Conservation (phyloP, 30 jellyfish, hydroid and myxozoan species). For the Aurelia coerulea region DNA sequence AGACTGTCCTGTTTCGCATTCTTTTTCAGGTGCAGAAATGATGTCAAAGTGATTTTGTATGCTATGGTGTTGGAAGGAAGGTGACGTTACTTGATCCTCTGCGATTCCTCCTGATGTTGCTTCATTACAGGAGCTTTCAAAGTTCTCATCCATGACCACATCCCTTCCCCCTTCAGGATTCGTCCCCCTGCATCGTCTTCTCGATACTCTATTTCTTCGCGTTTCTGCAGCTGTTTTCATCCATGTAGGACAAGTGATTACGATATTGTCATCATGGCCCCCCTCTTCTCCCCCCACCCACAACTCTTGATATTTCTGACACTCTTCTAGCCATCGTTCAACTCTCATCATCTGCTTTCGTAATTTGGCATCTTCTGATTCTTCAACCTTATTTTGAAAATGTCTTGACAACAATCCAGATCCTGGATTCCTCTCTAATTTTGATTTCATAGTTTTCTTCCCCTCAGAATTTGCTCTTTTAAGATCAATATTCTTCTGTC, state of each 20-base stretch:
- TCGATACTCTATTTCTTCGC: constrained; percentile 14
- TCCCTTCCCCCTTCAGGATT: neutral
- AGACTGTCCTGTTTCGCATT: too few relatives aligned
- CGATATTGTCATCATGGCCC: neutral
- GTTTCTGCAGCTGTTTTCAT: constrained; percentile 55
- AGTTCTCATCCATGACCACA: neutral
- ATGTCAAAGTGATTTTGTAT: too few relatives aligned
- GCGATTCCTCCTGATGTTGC: too few relatives aligned
- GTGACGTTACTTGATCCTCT: too few relatives aligned
- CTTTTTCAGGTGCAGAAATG: too few relatives aligned
- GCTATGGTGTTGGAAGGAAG: too few relatives aligned
- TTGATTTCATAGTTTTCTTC: too few relatives aligned
- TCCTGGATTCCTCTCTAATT: too few relatives aligned
- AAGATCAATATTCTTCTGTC: too few relatives aligned
- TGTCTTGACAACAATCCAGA: too few relatives aligned
- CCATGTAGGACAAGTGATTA: constrained; percentile 31
- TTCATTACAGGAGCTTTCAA: neutral
- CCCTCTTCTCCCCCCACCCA: neutral
- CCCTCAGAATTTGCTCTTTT: too few relatives aligned
- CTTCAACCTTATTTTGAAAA: neutral
- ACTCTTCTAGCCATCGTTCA: constrained; percentile 39
- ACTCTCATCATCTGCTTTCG: constrained; percentile 15
- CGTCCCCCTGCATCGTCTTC: neutral
- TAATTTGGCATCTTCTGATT: neutral
- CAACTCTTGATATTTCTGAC: constrained; percentile 2